Percentiles rank a stretch among this genome's conserved stretches.
Conservation (phyloP, 1,140 invertebrate species). For the Drosophila mayri region DNA sequence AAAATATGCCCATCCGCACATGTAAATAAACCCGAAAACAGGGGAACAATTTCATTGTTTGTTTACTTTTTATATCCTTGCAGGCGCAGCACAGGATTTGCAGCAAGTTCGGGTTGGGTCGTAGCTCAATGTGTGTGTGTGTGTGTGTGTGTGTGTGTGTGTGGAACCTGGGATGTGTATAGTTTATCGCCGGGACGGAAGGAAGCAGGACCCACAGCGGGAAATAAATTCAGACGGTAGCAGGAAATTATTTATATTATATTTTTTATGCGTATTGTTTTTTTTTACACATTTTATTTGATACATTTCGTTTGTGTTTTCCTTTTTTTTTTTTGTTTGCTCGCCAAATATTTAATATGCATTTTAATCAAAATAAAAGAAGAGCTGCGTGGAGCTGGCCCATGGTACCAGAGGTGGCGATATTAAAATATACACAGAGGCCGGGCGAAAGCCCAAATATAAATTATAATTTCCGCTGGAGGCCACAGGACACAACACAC, state of each 20-base stretch:
- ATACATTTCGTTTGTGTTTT: constrained; percentile 39
- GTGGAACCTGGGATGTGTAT: constrained; percentile 26
- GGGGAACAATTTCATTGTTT: constrained; percentile 24
- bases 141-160: constrained; percentile 10
- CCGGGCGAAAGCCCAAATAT: constrained; percentile 61
- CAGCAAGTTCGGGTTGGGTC: constrained; percentile 30
- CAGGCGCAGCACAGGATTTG: constrained; percentile 37
- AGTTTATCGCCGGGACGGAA: constrained; percentile 64
- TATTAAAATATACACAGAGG: constrained; percentile 64
- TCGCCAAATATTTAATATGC: constrained; percentile 75
- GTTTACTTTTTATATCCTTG: constrained; percentile 42
- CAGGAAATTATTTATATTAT: constrained; percentile 83
- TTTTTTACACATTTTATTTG: constrained; percentile 49
- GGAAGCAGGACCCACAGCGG: constrained; percentile 60
- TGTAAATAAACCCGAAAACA: constrained; percentile 59
- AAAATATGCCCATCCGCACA: constrained; percentile 32
- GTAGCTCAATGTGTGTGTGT: constrained; percentile 26
- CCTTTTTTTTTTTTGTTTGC: constrained; percentile 25
- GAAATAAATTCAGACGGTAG: constrained; percentile 62
- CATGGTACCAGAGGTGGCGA: constrained; percentile 44
- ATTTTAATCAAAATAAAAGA: constrained; percentile 80
- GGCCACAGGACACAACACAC: constrained; percentile 64
- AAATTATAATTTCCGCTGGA: constrained; percentile 79
- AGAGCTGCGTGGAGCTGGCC: constrained; percentile 7
- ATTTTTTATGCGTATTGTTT: constrained; percentile 60